phyloP scores from a whole-genome alignment of 2,888 invertebrate species.

The Craniophora ligustri region DNA sequence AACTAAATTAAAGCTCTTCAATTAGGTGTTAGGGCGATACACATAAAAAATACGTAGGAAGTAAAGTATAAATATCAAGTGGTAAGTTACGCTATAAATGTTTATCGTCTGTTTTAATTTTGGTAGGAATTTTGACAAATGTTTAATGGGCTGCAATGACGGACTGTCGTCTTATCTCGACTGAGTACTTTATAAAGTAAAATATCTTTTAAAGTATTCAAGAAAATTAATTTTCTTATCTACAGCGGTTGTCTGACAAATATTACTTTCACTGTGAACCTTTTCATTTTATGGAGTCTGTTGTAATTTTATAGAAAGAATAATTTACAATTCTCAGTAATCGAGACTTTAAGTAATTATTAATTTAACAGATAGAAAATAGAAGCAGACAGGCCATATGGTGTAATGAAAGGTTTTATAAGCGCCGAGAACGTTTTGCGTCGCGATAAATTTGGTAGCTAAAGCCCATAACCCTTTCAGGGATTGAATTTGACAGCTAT shows the following conservation, averaged over 20 bases:
- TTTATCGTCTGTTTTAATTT: constrained; percentile 21
- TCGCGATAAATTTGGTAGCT: constrained; percentile 55
- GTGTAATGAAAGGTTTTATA: no score
- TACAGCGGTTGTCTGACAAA: constrained; percentile 18
- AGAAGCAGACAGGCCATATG: no score
- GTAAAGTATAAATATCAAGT: not conserved
- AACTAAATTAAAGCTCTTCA: no score
- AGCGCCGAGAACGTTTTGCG: constrained; percentile 39
- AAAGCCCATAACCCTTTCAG: constrained; percentile 59
- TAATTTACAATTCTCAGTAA: not conserved
- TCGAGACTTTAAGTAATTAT: no score
- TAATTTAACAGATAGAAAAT: no score
- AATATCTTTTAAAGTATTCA: constrained; percentile 20
- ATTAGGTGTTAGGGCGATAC: no score
- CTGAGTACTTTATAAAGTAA: constrained; percentile 30
- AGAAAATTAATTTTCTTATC: constrained; percentile 27
- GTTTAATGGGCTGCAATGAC: constrained; percentile 20
- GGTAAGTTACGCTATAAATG: constrained; percentile 9
- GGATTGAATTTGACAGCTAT: constrained; percentile 59
- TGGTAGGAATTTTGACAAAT: constrained; percentile 20
- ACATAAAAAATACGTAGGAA: constrained; percentile 1
- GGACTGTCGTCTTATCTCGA: constrained; percentile 26
- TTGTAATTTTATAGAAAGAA: constrained; percentile 3
- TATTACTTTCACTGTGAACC: constrained; percentile 20
- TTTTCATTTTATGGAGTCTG: constrained; percentile 4